phyloP scores from a whole-genome alignment of 2,888 invertebrate genomes.

The Orthonevra nobilis region DNA sequence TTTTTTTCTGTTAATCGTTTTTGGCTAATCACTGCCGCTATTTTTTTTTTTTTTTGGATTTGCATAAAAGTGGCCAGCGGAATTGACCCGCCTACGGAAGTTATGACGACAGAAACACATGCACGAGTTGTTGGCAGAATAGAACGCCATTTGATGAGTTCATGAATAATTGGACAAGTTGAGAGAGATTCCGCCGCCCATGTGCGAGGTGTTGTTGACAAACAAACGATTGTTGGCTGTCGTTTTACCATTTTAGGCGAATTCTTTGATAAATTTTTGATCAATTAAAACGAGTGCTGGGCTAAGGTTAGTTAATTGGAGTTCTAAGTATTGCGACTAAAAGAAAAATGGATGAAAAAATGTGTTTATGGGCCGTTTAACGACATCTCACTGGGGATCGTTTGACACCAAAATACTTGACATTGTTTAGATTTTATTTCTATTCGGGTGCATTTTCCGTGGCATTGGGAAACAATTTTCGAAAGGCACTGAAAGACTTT shows the following conservation, averaged over 20 bases:
- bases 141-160: slow-evolving; percentile 44
- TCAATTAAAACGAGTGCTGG: slow-evolving; percentile 50
- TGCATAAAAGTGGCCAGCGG: slow-evolving; percentile 29
- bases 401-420: slow-evolving; percentile 7
- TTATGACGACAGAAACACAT: slow-evolving; percentile 71
- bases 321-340: slow-evolving; percentile 16
- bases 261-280: slow-evolving; percentile 21
- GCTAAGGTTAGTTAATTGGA: slow-evolving; percentile 52
- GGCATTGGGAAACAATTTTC: neutral
- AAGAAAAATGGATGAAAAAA: slow-evolving; percentile 36
- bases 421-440: slow-evolving; percentile 14
- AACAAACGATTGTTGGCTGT: slow-evolving; percentile 28
- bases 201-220: slow-evolving; percentile 43
- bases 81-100: slow-evolving; percentile 75
- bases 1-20: slow-evolving; percentile 34
- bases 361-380: slow-evolving; percentile 48
- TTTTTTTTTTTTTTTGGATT: no score
- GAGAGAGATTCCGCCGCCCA: slow-evolving; percentile 22
- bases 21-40: slow-evolving; percentile 6
- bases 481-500: no score
- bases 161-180: slow-evolving; percentile 41
- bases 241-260: slow-evolving; percentile 12
- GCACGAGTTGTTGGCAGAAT: neutral
- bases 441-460: neutral
- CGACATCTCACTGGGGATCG: slow-evolving; percentile 9